Evolutionary conservation across 2,888 invertebrate species (phyloP).

Genomic region (Zhengitettix transpicula): DNA sequence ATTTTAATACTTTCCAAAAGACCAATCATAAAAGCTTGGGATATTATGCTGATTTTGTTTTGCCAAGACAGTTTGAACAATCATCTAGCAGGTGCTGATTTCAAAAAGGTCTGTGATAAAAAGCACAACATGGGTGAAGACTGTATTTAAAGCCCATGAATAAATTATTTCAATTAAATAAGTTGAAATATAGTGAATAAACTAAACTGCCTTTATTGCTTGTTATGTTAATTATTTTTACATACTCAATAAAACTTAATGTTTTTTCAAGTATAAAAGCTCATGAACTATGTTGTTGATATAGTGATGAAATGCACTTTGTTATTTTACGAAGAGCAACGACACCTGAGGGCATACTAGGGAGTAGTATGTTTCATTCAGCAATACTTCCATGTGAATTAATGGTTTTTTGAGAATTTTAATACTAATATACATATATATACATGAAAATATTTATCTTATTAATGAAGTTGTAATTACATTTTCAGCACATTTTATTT

Average conservation of each 20-base stretch:
- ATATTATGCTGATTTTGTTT: background rate
- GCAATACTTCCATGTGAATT: background rate
- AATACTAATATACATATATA: background rate
- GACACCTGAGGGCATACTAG: too few relatives aligned
- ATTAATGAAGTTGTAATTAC: background rate
- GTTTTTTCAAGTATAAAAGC: too few relatives aligned
- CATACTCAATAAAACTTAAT: too few relatives aligned
- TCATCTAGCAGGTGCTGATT: background rate
- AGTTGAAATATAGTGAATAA: background rate
- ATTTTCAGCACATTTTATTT: background rate
- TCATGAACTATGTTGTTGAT: too few relatives aligned
- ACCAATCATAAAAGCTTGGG: background rate
- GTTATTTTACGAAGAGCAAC: too few relatives aligned
- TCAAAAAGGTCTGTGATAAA: background rate
- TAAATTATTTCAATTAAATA: background rate
- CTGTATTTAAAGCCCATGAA: background rate
- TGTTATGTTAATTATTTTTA: background rate
- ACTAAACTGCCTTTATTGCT: background rate
- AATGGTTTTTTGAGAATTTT: background rate
- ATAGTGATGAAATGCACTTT: too few relatives aligned
- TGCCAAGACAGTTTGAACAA: background rate
- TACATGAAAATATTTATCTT: background rate
- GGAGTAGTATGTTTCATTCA: background rate
- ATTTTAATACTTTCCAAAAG: background rate
- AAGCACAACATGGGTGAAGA: background rate